Conservation (phyloP, 2,113 vertebrate genomes). For the Coracopsis vasa region DNA sequence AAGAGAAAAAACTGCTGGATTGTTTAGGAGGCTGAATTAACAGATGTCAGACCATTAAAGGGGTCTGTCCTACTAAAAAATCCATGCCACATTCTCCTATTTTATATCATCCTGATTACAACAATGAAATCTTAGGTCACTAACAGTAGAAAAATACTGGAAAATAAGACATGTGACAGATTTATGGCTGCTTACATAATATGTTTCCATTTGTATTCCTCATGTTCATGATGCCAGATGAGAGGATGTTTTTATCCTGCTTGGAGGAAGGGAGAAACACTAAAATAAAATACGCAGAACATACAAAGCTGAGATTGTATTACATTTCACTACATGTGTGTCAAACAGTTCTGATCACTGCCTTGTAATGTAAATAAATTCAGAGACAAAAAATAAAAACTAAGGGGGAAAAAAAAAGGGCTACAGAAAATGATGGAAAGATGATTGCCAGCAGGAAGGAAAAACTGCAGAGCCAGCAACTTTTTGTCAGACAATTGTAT, state of each 20-base stretch:
- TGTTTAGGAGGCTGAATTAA: background rate
- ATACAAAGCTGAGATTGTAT: background rate
- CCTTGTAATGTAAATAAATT: background rate
- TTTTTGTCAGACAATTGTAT: background rate
- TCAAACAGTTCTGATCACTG: background rate
- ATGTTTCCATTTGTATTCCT: background rate
- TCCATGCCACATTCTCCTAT: background rate
- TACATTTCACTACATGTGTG: background rate
- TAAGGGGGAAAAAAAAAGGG: fast-evolving
- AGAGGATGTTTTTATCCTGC: background rate
- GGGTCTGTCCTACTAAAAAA: background rate
- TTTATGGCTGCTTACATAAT: background rate
- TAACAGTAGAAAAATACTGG: background rate
- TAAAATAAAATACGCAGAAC: background rate
- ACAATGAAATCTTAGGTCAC: background rate
- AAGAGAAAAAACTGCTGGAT: background rate
- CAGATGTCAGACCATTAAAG: background rate
- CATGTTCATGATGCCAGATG: background rate
- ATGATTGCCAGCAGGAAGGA: background rate
- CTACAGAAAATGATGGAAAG: background rate
- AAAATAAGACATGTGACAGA: background rate
- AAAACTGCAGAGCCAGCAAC: background rate
- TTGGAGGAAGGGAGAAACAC: background rate
- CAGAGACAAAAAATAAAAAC: background rate
- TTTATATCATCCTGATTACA: background rate